A percentile compares a stretch with the other conserved stretches of the same genome.
These are phyloP conservation scores for Ailuropoda melanoleuca DNA, from an alignment of 2,113 vertebrate genomes.

Conservation along the genomic window DNA sequence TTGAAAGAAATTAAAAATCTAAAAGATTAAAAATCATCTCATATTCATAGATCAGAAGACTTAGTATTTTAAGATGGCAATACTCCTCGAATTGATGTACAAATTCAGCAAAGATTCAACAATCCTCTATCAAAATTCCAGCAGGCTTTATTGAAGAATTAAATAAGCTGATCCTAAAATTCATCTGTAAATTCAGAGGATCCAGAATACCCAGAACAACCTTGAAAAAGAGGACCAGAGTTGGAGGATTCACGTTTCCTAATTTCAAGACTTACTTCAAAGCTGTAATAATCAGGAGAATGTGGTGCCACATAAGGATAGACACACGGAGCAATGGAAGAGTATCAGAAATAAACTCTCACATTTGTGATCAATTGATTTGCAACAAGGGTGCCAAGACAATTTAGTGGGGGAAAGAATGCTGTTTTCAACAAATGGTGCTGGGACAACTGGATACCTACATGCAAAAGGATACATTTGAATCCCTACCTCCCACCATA, in stretches of 20 bases:
- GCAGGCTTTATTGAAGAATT: background rate
- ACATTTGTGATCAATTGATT: constrained; percentile 16
- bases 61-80: background rate
- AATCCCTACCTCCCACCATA: background rate
- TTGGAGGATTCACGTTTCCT: background rate
- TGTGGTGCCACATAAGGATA: background rate
- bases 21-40: background rate
- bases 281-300: background rate
- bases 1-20: constrained; percentile 6
- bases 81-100: background rate
- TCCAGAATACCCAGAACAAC: background rate
- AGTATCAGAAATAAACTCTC: constrained; percentile 2
- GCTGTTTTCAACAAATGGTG: background rate
- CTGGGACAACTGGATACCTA: background rate
- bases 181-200: background rate
- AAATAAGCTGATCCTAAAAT: background rate
- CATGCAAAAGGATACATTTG: background rate
- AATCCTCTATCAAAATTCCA: background rate
- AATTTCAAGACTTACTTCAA: background rate
- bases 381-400: background rate
- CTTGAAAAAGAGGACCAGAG: background rate
- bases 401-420: background rate
- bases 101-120: background rate
- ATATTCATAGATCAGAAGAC: background rate
- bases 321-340: background rate